Evolutionary conservation across 2,797 vertebrate species (phyloP).

Genomic region (Aphelocoma californica): DNA sequence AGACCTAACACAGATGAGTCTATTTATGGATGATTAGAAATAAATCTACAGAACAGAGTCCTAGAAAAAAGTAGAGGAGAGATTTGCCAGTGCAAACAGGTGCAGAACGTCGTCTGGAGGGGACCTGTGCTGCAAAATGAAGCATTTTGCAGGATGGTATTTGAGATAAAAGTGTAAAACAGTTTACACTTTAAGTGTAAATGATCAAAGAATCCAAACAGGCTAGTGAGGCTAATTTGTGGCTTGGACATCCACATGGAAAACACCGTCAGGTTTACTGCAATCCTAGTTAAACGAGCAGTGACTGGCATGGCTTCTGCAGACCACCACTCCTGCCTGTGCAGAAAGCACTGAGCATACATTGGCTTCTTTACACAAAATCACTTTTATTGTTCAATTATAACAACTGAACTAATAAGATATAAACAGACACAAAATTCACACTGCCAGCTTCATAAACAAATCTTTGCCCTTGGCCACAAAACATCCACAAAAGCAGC

Average conservation of each 20-base stretch:
- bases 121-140: not conserved
- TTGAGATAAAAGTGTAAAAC: not conserved
- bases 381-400: not conserved
- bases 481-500: not conserved
- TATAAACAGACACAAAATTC: not conserved
- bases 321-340: not conserved
- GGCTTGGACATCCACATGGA: not conserved
- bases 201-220: not conserved
- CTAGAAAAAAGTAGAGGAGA: not conserved
- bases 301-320: not conserved
- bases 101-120: not conserved
- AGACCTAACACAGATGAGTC: constrained; percentile 59
- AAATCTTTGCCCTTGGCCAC: not conserved
- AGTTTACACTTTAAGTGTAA: not conserved
- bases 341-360: not conserved
- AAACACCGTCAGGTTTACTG: not conserved
- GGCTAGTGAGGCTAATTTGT: not conserved
- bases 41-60: constrained; percentile 24
- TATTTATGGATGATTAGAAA: constrained; percentile 65
- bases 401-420: not conserved
- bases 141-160: not conserved
- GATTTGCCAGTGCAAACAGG: not conserved
- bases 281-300: not conserved
- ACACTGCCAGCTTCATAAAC: not conserved
- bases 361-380: not conserved